These are phyloP conservation scores for Stenoptilia bipunctidactyla DNA, from an alignment of 2,888 invertebrate genomes.

Conservation along the genomic window DNA sequence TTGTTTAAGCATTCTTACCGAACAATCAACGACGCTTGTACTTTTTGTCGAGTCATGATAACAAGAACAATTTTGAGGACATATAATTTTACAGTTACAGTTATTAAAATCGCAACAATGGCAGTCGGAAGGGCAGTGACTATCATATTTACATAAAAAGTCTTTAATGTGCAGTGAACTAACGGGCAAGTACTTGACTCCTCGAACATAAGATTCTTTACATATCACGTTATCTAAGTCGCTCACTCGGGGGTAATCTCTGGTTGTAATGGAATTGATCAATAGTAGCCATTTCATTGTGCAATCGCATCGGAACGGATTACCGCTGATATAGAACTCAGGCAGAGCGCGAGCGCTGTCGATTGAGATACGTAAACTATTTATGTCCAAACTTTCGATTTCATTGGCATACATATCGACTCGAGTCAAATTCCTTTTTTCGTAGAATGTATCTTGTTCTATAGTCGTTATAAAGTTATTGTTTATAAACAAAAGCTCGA, in stretches of 20 bases:
- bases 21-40: conserved; percentile 93
- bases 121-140: conserved; percentile 91
- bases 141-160: conserved; percentile 91
- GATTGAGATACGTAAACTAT: conserved; percentile 81
- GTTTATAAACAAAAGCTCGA: conserved; percentile 89
- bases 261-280: conserved; percentile 85
- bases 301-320: conserved; percentile 95
- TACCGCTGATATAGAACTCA: conserved; percentile 92
- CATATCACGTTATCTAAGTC: conserved; percentile 91
- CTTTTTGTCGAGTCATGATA: conserved; percentile 94
- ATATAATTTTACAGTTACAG: conserved; percentile 95
- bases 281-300: conserved; percentile 95
- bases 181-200: conserved; percentile 82
- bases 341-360: conserved; percentile 79
- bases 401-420: conserved; percentile 93
- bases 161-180: conserved; percentile 82
- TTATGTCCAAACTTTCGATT: conserved; percentile 84
- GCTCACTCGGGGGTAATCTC: conserved; percentile 89
- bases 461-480: conserved; percentile 88
- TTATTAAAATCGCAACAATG: conserved; percentile 96
- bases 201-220: conserved; percentile 85
- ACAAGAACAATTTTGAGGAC: conserved; percentile 93
- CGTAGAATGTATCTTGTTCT: conserved; percentile 86
- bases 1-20: conserved; percentile 79
- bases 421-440: conserved; percentile 84